Evolutionary conservation across 2,888 invertebrate genomes (phyloP), one percentile per base, ranked within the genome.

Genomic region (Beris morrisii): DNA sequence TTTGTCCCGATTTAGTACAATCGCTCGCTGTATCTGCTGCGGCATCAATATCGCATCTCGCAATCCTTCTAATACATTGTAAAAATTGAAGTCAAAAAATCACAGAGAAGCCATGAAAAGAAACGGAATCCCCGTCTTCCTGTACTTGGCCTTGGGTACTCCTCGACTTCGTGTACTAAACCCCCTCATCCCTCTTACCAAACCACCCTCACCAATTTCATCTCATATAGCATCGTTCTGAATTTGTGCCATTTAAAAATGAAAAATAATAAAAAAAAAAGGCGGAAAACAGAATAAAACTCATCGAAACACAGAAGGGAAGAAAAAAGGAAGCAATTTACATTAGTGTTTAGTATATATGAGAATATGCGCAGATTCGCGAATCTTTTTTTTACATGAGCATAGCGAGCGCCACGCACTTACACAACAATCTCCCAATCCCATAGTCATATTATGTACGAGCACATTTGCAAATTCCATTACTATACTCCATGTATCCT

Each of bases 331-430:
- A 66, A 66, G 66, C 66, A 66, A 66, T 66, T 66, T 66, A 66
- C 66, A 66, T 66, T 66, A 66, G 66, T 66, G 66, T 59, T 7
- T 38, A 38, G 38, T 5, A 38, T 38, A 38, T 38, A 63, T 61
- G 54, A 63, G 63, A 63, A 66, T 66, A 61, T 66, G 66, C 66
- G 66, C 66, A 66, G 66, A 66, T 66, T 66, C 66, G 55, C 54
- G 54, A 66, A 48, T 48, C 48, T 15, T 48, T 48, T 48, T 48
- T 48, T 38, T 38, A 38, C 38, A 9, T 38, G 38, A 38, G 9
- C 38, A 38, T 38, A 4, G 12, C 52, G 13, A 28, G 2, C 22
- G 11, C 52, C 15, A 22, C 52, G 52, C 52, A 52, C 28, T 52
- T 52, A 52, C 52, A 52, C 52, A 15, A 28, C 28, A 52, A 52